These are phyloP conservation scores for Strongylocentrotus purpuratus DNA, from an alignment of 35 echinoderm and acorn worm species.

Conservation along the genomic window DNA sequence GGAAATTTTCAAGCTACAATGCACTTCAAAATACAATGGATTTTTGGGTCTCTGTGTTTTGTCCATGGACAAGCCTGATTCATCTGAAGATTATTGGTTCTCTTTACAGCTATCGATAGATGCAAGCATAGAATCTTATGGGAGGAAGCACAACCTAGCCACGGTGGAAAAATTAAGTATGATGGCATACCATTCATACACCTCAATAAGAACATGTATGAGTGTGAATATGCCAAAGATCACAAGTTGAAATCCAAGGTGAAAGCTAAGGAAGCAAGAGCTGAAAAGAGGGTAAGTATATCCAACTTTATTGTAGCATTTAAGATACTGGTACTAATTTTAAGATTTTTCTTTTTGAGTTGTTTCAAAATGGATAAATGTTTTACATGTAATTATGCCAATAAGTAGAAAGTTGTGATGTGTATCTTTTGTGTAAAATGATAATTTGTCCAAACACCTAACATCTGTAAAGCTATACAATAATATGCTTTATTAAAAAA, in stretches of 20 bases:
- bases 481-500: too few relatives aligned
- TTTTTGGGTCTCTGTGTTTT: background rate
- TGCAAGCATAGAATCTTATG: slow-evolving; percentile 41
- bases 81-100: background rate
- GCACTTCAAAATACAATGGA: background rate
- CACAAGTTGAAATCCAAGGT: slow-evolving; percentile 31
- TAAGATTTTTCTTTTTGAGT: background rate
- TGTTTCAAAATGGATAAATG: background rate
- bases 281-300: slow-evolving; percentile 2
- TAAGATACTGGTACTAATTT: background rate
- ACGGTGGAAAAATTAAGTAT: slow-evolving; percentile 26
- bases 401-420: too few relatives aligned
- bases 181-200: slow-evolving; percentile 30
- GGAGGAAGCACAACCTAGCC: slow-evolving; percentile 25
- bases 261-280: background rate
- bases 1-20: background rate
- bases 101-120: background rate
- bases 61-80: background rate
- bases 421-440: too few relatives aligned
- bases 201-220: slow-evolving; percentile 42
- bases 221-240: slow-evolving; percentile 28
- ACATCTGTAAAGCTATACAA: too few relatives aligned
- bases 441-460: too few relatives aligned
- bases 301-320: background rate
- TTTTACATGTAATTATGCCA: too few relatives aligned